Conservation (phyloP, 2,797 vertebrate species). For the Silurus aristotelis region DNA sequence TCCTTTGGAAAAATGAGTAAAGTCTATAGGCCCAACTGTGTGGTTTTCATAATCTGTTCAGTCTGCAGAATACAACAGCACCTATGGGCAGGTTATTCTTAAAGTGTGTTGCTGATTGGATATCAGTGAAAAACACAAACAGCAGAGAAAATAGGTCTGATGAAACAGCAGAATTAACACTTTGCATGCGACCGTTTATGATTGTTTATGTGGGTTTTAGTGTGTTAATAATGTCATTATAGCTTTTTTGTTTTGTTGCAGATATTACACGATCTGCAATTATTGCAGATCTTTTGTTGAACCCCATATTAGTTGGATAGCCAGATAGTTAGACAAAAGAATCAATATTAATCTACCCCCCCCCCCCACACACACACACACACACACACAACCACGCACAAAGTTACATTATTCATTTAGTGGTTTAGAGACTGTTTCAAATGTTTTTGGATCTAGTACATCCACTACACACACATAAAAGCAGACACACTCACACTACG, state of each 20-base stretch:
- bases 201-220: neutral
- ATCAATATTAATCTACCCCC: too few species aligned
- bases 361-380: too few species aligned
- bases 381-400: neutral
- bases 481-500: neutral
- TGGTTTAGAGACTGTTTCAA: neutral
- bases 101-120: neutral
- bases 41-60: neutral
- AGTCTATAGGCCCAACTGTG: neutral
- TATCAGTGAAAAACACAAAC: neutral
- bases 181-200: neutral
- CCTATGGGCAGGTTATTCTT: neutral
- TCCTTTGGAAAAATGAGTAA: neutral
- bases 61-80: neutral
- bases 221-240: neutral
- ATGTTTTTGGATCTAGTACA: neutral
- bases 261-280: too few species aligned
- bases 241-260: neutral
- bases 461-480: neutral
- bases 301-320: neutral
- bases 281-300: too few species aligned
- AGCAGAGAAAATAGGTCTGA: neutral
- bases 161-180: neutral
- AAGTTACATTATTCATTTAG: constrained; percentile 18
- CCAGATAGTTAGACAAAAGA: too few species aligned